Base-by-base conservation (phyloP, 64 coral and sea anemone species). In the Catalaphyllia jardinei region DNA sequence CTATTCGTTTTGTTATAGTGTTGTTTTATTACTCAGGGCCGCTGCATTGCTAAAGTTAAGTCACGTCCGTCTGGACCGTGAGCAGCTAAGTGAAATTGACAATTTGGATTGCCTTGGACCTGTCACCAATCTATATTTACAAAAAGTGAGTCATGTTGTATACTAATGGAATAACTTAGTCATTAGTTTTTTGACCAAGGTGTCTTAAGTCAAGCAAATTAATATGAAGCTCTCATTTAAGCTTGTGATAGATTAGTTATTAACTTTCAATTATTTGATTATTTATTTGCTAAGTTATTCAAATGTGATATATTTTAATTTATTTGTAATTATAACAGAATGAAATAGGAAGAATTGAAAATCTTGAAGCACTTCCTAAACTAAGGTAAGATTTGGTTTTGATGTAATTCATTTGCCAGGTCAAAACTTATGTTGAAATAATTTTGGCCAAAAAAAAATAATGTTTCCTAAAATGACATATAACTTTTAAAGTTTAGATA, bases 81-180 rank as follows among this genome's bases (percentile, higher is more conserved):
- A 94, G 22, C 74, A 89, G 20, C 81, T 98, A 50, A 78, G 59
- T 75, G 49, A 67, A 79, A 94, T 94, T 94, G 95, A 98, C 77
- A 98, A 94, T 38, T 65, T 98, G 73, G 95, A 98, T 30, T 98
- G 95, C 29, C 92, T 98, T 86, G 95, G 95, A 14, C 92, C 92
- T 61, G 95, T 98, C 15, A 87, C 73, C 64, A 60, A 94, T 74
- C 65, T 90, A 13, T 94, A 86, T 80, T 86, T 86, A 64, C 88
- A 93, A 30, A 74, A 86, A 49, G 89, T 91, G 75, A 77, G 89
- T 20, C 28, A 24, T 49, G 15, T 78, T 78, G 31, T 29, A 46
- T 8, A 46, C 4, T 46, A 5, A 46, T 46, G 4, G 4, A 46
- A 46, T 46, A 46, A 46, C 42, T 46, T 46, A 46, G 42, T 4